These are phyloP conservation scores for Phortica okadai DNA, from an alignment of 2,888 invertebrate species.

Conservation along the genomic window DNA sequence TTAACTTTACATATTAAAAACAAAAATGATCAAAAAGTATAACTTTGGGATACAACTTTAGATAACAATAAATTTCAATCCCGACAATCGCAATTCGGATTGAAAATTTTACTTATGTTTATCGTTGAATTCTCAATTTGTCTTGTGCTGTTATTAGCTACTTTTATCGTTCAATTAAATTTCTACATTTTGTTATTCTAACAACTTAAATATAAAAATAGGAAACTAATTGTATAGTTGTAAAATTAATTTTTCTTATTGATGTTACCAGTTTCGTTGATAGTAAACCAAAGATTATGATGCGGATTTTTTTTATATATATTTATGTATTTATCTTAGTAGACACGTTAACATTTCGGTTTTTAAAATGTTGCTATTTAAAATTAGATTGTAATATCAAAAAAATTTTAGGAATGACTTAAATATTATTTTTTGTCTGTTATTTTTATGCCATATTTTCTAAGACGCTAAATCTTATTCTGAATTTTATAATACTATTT, in stretches of 20 bases:
- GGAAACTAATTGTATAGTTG: slow-evolving; percentile 63
- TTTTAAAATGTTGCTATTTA: slow-evolving; percentile 5
- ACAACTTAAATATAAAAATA: slow-evolving; percentile 61
- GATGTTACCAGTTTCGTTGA: background rate
- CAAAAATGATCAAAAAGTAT: too few relatives aligned
- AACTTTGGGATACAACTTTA: background rate
- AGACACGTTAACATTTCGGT: slow-evolving; percentile 2
- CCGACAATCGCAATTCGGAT: background rate
- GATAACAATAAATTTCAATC: background rate
- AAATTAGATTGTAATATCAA: slow-evolving; percentile 29
- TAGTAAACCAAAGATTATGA: too few relatives aligned
- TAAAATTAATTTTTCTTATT: slow-evolving; percentile 54
- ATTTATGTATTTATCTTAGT: too few relatives aligned
- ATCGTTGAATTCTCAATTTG: background rate
- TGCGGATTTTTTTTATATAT: too few relatives aligned
- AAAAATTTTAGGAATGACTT: slow-evolving; percentile 64
- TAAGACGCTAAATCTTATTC: slow-evolving; percentile 38
- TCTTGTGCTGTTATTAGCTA: background rate
- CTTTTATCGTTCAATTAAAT: slow-evolving; percentile 40
- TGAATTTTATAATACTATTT: slow-evolving; percentile 28
- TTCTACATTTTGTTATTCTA: slow-evolving; percentile 55
- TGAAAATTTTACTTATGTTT: background rate
- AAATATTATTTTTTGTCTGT: slow-evolving; percentile 48
- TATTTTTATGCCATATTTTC: slow-evolving; percentile 36
- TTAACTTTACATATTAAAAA: too few relatives aligned